These are phyloP conservation scores for Theretra japonica DNA, from an alignment of 2,888 invertebrate species.

Conservation along the genomic window DNA sequence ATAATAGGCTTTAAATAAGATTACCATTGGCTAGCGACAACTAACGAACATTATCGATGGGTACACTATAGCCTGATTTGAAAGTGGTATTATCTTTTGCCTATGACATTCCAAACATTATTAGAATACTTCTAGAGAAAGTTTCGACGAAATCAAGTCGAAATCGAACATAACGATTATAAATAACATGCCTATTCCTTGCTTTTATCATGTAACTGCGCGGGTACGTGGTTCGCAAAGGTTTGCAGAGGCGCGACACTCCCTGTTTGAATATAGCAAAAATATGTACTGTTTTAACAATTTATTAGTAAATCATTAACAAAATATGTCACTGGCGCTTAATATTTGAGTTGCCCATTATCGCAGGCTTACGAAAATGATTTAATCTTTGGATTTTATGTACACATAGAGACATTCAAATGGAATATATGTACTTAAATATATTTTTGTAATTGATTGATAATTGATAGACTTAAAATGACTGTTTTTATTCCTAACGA, in stretches of 20 bases:
- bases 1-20: background rate
- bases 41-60: slow-evolving; percentile 8
- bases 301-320: background rate
- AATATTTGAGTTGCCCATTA: background rate
- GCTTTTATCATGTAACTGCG: slow-evolving; percentile 29
- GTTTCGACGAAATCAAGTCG: slow-evolving; percentile 38
- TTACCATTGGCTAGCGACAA: background rate
- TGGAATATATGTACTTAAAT: too few species aligned
- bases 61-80: slow-evolving; percentile 34
- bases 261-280: background rate
- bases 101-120: slow-evolving; percentile 40
- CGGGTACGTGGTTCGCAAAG: background rate
- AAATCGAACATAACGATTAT: slow-evolving; percentile 32
- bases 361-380: background rate
- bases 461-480: too few species aligned
- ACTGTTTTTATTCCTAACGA: too few species aligned
- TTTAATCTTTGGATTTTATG: background rate
- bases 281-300: background rate
- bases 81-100: slow-evolving; percentile 40
- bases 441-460: too few species aligned
- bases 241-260: background rate
- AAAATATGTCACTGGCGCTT: background rate
- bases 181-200: slow-evolving; percentile 24
- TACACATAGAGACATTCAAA: too few species aligned
- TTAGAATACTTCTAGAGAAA: slow-evolving; percentile 45